phyloP scores from a whole-genome alignment of 2,888 invertebrate species.

The Cordylochernes scorpioides region DNA sequence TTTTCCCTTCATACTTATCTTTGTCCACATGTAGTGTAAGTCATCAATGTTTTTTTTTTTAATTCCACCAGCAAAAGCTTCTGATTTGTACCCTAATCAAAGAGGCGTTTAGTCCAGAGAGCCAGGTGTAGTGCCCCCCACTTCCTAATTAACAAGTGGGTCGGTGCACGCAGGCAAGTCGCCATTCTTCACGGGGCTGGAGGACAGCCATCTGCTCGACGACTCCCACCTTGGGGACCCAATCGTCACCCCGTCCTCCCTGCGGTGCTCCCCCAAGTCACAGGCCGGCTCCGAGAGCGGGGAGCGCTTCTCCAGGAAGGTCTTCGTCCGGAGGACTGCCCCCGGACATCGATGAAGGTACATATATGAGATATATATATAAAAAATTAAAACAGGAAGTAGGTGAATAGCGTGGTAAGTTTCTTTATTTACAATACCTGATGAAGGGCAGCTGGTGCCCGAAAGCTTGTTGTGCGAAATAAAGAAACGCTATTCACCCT shows the following conservation, averaged over 20 bases:
- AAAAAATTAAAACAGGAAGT: background rate
- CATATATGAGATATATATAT: background rate
- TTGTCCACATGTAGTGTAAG: too few species aligned
- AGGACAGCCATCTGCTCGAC: constrained; percentile 14
- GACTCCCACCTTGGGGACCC: constrained; percentile 11
- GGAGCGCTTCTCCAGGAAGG: constrained; percentile 41
- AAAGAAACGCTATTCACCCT: too few species aligned
- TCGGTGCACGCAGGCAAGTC: constrained; percentile 47
- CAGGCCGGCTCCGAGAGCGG: constrained; percentile 29
- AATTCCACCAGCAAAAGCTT: too few species aligned
- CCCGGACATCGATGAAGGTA: constrained; percentile 90
- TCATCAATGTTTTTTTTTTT: too few species aligned
- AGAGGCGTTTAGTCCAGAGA: too few species aligned
- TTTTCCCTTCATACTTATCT: too few species aligned
- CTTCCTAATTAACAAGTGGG: too few species aligned
- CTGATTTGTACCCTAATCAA: too few species aligned
- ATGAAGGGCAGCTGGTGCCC: too few species aligned
- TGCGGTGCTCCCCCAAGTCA: constrained; percentile 11
- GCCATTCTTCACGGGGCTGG: constrained; percentile 42
- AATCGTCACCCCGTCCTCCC: constrained; percentile 8
- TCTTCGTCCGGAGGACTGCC: constrained; percentile 85
- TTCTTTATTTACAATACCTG: too few species aligned
- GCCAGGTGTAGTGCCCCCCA: too few species aligned
- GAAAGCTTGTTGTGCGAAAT: too few species aligned
- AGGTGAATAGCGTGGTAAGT: background rate